These are phyloP conservation scores for Solenodon paradoxus DNA, from an alignment of 2,113 vertebrate genomes.

Conservation along the genomic window DNA sequence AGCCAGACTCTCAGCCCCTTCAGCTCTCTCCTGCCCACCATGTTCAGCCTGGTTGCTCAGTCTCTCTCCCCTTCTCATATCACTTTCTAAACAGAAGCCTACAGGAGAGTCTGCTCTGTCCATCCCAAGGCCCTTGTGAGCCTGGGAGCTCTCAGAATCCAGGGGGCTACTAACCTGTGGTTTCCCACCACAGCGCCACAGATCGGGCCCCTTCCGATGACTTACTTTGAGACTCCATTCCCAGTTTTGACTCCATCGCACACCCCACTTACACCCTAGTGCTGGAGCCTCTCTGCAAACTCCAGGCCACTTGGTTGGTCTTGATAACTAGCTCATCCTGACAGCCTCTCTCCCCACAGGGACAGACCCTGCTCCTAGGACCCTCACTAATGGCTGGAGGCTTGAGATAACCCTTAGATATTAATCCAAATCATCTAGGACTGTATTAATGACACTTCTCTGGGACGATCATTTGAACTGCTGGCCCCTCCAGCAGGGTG, in stretches of 20 bases:
- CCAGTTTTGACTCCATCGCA: not conserved
- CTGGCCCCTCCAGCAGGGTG: not conserved
- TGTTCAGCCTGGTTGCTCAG: not conserved
- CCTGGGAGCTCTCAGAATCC: not conserved
- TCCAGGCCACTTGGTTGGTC: not conserved
- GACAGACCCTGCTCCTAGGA: not conserved
- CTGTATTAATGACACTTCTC: not conserved
- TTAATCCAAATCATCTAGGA: not conserved
- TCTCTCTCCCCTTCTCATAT: not conserved
- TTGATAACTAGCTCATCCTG: not conserved
- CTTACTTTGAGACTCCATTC: not conserved
- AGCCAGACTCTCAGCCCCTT: not conserved
- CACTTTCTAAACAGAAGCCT: not conserved
- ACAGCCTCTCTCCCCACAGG: not conserved
- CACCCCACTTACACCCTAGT: not conserved
- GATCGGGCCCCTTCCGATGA: not conserved
- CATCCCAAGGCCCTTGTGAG: not conserved
- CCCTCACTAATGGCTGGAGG: not conserved
- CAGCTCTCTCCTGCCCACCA: not conserved
- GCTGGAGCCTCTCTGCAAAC: not conserved
- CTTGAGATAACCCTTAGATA: not conserved
- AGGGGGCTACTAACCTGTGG: too few relatives aligned
- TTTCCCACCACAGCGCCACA: not conserved
- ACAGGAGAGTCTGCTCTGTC: not conserved
- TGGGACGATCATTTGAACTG: not conserved